Conservation (phyloP, 2,797 vertebrate genomes). For the Sebastiscus albofasciatus region DNA sequence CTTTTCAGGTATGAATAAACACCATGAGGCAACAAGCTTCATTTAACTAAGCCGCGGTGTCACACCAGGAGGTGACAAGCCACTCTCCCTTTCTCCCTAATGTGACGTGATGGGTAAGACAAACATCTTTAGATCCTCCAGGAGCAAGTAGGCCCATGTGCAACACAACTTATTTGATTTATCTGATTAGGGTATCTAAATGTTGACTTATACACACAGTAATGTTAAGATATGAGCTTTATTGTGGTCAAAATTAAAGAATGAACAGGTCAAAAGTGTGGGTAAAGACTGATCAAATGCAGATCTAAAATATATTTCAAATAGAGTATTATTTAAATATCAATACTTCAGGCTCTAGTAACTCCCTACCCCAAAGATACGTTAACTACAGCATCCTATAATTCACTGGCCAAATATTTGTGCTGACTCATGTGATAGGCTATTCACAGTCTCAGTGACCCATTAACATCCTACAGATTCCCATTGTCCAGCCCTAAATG, state of each 20-base stretch:
- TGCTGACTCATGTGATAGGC: conserved; percentile 81
- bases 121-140: conserved; percentile 51
- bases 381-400: conserved; percentile 55
- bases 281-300: background rate
- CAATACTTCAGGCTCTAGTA: background rate
- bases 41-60: conserved; percentile 67
- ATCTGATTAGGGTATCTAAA: conserved; percentile 3
- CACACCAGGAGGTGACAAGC: conserved; percentile 62
- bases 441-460: conserved; percentile 84
- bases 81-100: conserved; percentile 69
- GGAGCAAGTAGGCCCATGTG: conserved; percentile 6
- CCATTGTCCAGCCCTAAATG: conserved; percentile 78
- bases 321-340: background rate
- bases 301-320: background rate
- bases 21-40: conserved; percentile 55
- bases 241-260: background rate
- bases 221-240: background rate
- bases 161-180: conserved; percentile 39
- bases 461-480: conserved; percentile 81
- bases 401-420: conserved; percentile 87
- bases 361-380: conserved; percentile 6
- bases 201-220: background rate
- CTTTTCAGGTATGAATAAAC: conserved; percentile 67
- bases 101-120: conserved; percentile 41
- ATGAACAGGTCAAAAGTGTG: background rate